Evolutionary conservation across 2,888 invertebrate genomes (phyloP).

Genomic region (Steromphala cineraria): DNA sequence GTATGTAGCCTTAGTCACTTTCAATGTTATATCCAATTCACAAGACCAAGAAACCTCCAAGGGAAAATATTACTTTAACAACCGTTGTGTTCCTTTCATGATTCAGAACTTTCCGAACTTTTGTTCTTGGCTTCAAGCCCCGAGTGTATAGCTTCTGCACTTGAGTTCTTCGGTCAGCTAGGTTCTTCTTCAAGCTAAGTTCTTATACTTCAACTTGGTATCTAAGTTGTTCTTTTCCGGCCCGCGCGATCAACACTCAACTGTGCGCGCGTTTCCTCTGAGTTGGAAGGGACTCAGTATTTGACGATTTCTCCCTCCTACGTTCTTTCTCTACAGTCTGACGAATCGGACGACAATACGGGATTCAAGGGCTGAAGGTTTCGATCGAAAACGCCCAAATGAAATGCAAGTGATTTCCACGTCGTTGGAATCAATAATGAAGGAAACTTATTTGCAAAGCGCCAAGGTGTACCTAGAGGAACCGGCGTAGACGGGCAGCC

Average conservation of each 20-base stretch:
- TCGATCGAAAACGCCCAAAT: slow-evolving; percentile 7
- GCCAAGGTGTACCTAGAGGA: not conserved
- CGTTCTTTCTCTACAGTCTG: not conserved
- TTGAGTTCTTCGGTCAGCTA: too few species aligned
- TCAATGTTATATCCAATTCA: too few species aligned
- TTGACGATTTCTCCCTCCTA: not conserved
- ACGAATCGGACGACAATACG: not conserved
- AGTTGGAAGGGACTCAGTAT: not conserved
- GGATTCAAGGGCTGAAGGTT: not conserved
- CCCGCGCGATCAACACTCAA: not conserved
- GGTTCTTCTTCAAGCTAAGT: too few species aligned
- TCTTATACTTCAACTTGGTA: not conserved
- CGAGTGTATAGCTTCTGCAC: too few species aligned
- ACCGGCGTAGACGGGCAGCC: not conserved
- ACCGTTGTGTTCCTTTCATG: too few species aligned
- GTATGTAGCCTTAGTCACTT: too few species aligned
- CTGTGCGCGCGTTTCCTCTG: not conserved
- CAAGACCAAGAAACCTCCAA: too few species aligned
- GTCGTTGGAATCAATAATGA: not conserved
- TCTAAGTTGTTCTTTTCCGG: not conserved
- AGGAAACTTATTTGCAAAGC: not conserved
- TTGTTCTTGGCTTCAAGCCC: too few species aligned
- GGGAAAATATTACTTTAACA: too few species aligned
- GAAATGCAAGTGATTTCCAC: slow-evolving; percentile 2
- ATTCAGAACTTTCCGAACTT: too few species aligned